phyloP scores from a whole-genome alignment of 2,797 vertebrate genomes.

The Chaetodon trifasciatus region DNA sequence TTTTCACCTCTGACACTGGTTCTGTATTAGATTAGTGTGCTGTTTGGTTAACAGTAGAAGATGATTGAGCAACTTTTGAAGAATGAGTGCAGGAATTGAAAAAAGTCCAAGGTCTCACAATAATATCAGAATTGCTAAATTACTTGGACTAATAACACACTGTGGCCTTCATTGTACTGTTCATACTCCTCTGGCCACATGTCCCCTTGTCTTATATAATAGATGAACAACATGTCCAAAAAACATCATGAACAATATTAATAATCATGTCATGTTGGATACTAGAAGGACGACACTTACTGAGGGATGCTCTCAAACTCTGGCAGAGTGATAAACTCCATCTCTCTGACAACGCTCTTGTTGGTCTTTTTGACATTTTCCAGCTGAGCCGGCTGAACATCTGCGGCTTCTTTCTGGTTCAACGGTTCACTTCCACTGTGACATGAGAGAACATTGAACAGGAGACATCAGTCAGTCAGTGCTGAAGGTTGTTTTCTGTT shows the following conservation, averaged over 20 bases:
- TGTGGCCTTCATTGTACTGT: neutral
- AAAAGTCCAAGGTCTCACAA: neutral
- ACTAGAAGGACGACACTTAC: slow-evolving; percentile 69
- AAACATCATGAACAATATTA: neutral
- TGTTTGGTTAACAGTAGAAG: too few relatives aligned
- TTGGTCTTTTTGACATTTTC: slow-evolving; percentile 62
- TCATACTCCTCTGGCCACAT: neutral
- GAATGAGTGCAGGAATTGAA: neutral
- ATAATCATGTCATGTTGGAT: neutral
- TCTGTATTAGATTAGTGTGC: too few relatives aligned
- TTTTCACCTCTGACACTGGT: too few relatives aligned
- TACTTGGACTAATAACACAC: neutral
- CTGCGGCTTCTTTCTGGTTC: slow-evolving; percentile 39
- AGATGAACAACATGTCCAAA: neutral
- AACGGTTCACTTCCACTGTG: slow-evolving; percentile 58
- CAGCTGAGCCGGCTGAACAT: slow-evolving; percentile 30
- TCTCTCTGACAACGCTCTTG: slow-evolving; percentile 69
- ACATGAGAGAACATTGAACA: neutral
- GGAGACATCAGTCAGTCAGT: neutral
- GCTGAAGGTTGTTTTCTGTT: neutral
- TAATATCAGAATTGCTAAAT: neutral
- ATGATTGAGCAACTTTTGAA: too few relatives aligned
- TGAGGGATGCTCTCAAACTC: slow-evolving; percentile 85
- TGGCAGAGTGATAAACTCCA: slow-evolving; percentile 77
- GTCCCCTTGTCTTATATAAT: neutral